A percentile compares a stretch with the other conserved stretches of the same genome.
Conservation (phyloP, 35 echinoderm and acorn worm genomes). For the Lytechinus pictus region DNA sequence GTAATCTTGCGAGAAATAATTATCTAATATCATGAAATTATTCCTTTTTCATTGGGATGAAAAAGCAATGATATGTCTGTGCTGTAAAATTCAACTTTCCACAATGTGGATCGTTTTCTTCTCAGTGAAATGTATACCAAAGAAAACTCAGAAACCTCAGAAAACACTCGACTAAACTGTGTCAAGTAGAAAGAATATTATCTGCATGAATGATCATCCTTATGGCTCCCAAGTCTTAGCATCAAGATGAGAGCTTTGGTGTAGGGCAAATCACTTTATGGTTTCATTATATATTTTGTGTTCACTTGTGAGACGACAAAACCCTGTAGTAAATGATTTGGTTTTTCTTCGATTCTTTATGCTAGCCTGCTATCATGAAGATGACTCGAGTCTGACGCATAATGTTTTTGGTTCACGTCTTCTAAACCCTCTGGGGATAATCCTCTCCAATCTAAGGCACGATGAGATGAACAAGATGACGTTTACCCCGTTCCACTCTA, state of each 20-base stretch:
- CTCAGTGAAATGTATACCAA: neutral
- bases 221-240: neutral
- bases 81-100: neutral
- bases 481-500: neutral
- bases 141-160: neutral
- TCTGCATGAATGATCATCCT: neutral
- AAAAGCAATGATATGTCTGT: no score
- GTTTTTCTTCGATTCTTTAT: neutral
- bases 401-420: conserved; percentile 2
- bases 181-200: neutral
- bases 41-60: neutral
- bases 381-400: neutral
- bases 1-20: no score
- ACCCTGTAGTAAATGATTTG: neutral
- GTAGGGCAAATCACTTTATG: neutral
- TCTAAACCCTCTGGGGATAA: neutral
- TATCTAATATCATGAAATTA: neutral
- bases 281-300: neutral
- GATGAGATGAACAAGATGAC: neutral
- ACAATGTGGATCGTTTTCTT: neutral
- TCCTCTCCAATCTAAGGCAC: neutral
- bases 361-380: neutral
- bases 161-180: neutral
- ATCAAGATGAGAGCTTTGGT: neutral
- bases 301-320: neutral